Evolutionary conservation across 2,113 vertebrate species (phyloP).

Genomic region (Sialia sialis): DNA sequence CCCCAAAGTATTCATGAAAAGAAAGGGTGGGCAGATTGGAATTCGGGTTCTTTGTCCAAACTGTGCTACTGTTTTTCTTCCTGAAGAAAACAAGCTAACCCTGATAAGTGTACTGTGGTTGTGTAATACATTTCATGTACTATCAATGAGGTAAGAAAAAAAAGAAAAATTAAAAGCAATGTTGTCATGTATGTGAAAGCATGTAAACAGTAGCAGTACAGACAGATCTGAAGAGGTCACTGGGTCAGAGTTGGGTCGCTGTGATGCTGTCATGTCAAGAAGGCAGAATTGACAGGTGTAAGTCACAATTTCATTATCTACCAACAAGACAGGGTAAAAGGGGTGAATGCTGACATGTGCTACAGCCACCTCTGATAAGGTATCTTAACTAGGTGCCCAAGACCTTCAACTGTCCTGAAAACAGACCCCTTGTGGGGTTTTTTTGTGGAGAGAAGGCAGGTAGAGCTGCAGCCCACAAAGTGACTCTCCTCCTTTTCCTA

Average conservation of each 20-base stretch:
- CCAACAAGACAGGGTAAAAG: background rate
- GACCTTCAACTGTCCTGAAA: background rate
- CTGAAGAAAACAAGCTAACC: background rate
- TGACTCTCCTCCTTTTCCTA: background rate
- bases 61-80: background rate
- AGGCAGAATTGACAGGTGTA: background rate
- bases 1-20: background rate
- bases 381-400: background rate
- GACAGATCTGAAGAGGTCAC: background rate
- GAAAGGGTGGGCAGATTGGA: background rate
- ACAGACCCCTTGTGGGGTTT: background rate
- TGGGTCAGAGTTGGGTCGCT: rapidly evolving
- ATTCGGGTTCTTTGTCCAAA: background rate
- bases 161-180: background rate
- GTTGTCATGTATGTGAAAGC: rapidly evolving
- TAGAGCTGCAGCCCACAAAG: background rate
- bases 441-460: background rate
- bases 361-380: background rate
- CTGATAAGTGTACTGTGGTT: background rate
- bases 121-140: background rate
- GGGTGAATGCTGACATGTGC: background rate
- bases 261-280: background rate
- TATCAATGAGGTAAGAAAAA: background rate
- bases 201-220: rapidly evolving
- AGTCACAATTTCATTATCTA: background rate